Evolutionary conservation across 2,888 invertebrate genomes (phyloP).

Genomic region (Drosophila aldrichi): DNA sequence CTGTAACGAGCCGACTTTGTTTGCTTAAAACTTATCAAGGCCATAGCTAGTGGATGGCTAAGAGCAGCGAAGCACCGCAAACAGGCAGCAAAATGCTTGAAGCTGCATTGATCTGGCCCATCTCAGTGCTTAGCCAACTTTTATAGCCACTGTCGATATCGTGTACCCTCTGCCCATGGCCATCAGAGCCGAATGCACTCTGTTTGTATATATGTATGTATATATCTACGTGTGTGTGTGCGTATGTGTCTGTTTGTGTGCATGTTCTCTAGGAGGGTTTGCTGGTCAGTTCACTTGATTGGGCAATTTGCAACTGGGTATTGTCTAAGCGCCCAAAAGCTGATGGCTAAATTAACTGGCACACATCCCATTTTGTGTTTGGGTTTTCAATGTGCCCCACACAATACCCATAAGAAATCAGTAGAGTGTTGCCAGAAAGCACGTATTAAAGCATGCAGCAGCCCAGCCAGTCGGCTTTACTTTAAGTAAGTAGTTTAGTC

Average conservation of each 20-base stretch:
- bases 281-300: slow-evolving; percentile 74
- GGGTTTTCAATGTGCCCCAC: slow-evolving; percentile 13
- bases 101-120: slow-evolving; percentile 61
- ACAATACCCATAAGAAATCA: slow-evolving; percentile 33
- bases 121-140: slow-evolving; percentile 42
- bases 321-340: slow-evolving; percentile 70
- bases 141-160: slow-evolving; percentile 67
- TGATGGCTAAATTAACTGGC: slow-evolving; percentile 74
- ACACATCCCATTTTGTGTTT: slow-evolving; percentile 53
- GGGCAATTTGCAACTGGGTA: slow-evolving; percentile 63
- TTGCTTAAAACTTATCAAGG: slow-evolving; percentile 77
- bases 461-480: background rate
- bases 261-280: slow-evolving; percentile 30
- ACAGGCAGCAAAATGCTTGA: slow-evolving; percentile 49
- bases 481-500: background rate
- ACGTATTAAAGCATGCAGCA: slow-evolving; percentile 8
- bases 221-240: slow-evolving; percentile 1
- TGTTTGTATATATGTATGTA: background rate
- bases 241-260: background rate
- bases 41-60: slow-evolving; percentile 44
- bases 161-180: slow-evolving; percentile 40
- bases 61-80: slow-evolving; percentile 40
- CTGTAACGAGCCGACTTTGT: slow-evolving; percentile 67
- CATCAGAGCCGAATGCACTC: slow-evolving; percentile 23
- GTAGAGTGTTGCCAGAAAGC: slow-evolving; percentile 15